phyloP scores from a whole-genome alignment of 2,113 vertebrate species.

The Pyrgilauda ruficollis region DNA sequence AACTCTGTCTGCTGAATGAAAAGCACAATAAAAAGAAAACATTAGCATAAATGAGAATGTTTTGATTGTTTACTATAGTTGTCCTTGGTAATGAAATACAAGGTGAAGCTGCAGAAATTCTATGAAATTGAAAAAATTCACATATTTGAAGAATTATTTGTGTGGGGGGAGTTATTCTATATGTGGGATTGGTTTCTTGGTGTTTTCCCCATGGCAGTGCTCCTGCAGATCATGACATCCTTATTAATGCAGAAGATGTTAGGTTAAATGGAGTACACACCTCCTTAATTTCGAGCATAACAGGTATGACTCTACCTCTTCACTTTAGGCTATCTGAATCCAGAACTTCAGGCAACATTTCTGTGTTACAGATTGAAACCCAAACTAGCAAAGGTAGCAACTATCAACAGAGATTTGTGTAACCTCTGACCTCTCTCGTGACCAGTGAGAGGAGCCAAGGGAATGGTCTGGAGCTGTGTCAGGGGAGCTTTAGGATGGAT shows the following conservation, averaged over 20 bases:
- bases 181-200: neutral
- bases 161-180: neutral
- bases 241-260: neutral
- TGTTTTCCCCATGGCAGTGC: neutral
- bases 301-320: neutral
- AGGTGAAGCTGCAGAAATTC: slow-evolving; percentile 9
- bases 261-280: neutral
- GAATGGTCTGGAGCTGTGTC: neutral
- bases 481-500: neutral
- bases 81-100: neutral
- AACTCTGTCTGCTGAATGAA: slow-evolving; percentile 15
- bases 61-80: neutral
- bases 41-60: neutral
- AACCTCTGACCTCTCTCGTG: rapidly evolving
- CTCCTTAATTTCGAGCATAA: neutral
- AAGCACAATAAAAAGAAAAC: neutral
- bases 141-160: neutral
- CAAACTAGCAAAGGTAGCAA: neutral
- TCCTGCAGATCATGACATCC: neutral
- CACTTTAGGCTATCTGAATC: neutral
- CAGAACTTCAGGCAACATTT: neutral
- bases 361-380: neutral
- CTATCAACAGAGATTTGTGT: neutral
- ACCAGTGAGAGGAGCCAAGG: neutral
- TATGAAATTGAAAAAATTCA: neutral